These are phyloP conservation scores for Notarius lentiginosus DNA, from an alignment of 2,113 vertebrate species.

Conservation along the genomic window DNA sequence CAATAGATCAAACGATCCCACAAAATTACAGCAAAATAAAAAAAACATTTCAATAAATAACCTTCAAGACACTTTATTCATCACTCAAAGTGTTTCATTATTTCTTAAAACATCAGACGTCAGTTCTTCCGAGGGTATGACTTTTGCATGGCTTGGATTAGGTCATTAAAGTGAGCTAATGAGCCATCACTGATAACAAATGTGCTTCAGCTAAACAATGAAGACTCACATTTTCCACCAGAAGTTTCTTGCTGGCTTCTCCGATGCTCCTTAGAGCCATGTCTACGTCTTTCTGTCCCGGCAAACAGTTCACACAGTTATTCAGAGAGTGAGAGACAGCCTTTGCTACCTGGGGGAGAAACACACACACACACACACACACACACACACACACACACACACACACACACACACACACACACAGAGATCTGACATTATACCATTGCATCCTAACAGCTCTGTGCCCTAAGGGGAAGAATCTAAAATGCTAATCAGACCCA, in stretches of 20 bases:
- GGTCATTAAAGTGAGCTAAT: slow-evolving; percentile 6
- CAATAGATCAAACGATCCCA: neutral
- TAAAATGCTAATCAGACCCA: slow-evolving; percentile 64
- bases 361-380: slow-evolving; percentile 37
- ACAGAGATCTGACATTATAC: slow-evolving; percentile 41
- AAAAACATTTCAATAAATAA: neutral
- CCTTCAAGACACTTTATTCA: neutral
- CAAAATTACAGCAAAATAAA: neutral
- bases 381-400: slow-evolving; percentile 36
- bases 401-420: slow-evolving; percentile 19
- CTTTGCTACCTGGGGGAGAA: slow-evolving; percentile 86
- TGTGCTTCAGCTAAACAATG: slow-evolving; percentile 14
- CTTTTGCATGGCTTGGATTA: neutral
- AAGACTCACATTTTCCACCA: slow-evolving; percentile 88
- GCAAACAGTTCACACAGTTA: slow-evolving; percentile 98
- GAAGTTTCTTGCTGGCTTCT: slow-evolving; percentile 96
- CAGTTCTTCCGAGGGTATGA: neutral
- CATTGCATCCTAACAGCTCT: slow-evolving; percentile 58
- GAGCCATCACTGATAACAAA: neutral
- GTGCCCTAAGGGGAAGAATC: slow-evolving; percentile 42
- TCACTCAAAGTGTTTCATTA: neutral
- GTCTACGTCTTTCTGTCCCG: slow-evolving; percentile 98
- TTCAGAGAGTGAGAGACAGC: slow-evolving; percentile 97
- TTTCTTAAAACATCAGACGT: neutral
- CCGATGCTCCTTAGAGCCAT: slow-evolving; percentile 97